Evolutionary conservation across 2,797 vertebrate species (phyloP).

Genomic region (Crocidura indochinensis): DNA sequence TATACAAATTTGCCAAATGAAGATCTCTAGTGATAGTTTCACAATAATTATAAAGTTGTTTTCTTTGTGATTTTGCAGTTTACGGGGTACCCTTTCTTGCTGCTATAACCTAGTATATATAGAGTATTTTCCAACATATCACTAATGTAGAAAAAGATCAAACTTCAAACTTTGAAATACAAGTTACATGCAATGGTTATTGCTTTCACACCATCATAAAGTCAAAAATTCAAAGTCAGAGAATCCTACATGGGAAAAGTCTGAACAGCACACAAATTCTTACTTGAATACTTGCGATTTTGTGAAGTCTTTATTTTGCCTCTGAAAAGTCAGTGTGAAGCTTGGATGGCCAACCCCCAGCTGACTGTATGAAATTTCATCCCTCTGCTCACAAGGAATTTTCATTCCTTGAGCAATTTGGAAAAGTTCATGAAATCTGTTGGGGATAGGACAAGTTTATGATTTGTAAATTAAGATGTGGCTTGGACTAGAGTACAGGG

Average conservation of each 20-base stretch:
- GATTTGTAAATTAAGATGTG: constrained; percentile 15
- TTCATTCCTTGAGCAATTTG: background rate
- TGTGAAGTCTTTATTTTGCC: background rate
- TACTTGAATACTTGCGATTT: background rate
- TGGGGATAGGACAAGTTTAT: background rate
- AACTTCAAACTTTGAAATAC: background rate
- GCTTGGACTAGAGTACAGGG: background rate
- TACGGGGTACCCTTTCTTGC: too few species aligned
- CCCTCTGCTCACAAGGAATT: background rate
- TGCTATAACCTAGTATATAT: too few species aligned
- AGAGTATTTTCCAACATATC: background rate
- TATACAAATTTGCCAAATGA: constrained; percentile 19
- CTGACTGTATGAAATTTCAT: background rate
- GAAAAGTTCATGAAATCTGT: background rate
- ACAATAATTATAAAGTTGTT: background rate
- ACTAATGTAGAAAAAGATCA: background rate
- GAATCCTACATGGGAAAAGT: background rate
- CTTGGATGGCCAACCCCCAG: too few species aligned
- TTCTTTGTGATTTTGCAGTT: too few species aligned
- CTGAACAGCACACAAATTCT: too few species aligned
- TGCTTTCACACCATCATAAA: background rate
- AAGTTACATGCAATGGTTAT: background rate
- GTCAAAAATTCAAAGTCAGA: background rate
- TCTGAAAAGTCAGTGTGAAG: background rate
- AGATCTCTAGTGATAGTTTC: background rate